Base-by-base conservation (phyloP, 2,113 vertebrate genomes). In the Girardinichthys multiradiatus region DNA sequence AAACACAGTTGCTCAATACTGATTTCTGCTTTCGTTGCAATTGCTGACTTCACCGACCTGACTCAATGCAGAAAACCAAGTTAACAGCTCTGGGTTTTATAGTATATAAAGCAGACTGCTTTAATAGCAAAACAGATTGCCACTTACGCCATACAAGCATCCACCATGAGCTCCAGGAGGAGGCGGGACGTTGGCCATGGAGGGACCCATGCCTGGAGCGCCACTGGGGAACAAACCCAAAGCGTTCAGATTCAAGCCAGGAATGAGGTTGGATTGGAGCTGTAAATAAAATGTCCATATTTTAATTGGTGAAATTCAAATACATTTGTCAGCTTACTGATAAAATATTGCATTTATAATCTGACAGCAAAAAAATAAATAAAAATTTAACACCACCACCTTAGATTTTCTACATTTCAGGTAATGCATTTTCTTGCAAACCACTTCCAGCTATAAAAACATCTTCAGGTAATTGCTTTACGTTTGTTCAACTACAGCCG, bases 201-300 rank as follows among this genome's bases (percentile, higher is more conserved):
- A 95, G 72, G 96, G 94, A 24, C 96, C 95, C 94, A 98, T 95
- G 79, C 96, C 95, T 80, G 96, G 93, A 63, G 95, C 93, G 57
- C 95, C 95, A 62, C 96, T 95, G 58, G 98, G 98, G 89, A 99
- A 99, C 68, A 99, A 92, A 81, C 98, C 98, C 93, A 99, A 93
- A 67, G 98, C 97, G 72, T 99, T 99, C 84, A 99, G 95, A 94
- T 99, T 99, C 89, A 99, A 94, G 81, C 98, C 98, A 82, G 98
- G 98, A 92, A 99, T 98, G 93, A 99, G 94, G 94, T 98, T 97
- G 86, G 97, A 97, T 94, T 99, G 98, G 90, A 99, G 96, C 98
- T 99, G 94, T n/a, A 94, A 86, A 51, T 74, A 72, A 0, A 1
- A 45, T 7, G 17, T 28, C 3, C 60, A 68, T 1, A 65, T 28